phyloP scores from a whole-genome alignment of 2,888 invertebrate genomes.

The Chalcosyrphus nemorum region DNA sequence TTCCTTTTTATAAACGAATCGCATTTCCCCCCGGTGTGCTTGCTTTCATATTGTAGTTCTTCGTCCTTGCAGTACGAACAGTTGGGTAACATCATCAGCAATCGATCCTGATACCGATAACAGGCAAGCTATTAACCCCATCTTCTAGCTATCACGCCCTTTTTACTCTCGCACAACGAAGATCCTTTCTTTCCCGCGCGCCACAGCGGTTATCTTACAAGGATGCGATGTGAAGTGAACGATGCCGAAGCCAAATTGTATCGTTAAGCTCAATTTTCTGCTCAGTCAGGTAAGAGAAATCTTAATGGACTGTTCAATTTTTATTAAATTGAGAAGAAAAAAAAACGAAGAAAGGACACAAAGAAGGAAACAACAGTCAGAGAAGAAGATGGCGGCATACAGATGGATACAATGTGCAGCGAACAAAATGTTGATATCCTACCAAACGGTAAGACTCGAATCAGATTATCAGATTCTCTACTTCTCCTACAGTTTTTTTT shows the following conservation, averaged over 20 bases:
- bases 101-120: slow-evolving; percentile 69
- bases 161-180: background rate
- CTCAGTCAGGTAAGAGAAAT: slow-evolving; percentile 77
- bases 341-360: slow-evolving; percentile 1
- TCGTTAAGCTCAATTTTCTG: slow-evolving; percentile 73
- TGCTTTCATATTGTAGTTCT: slow-evolving; percentile 17
- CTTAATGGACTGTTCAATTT: slow-evolving; percentile 78
- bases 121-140: slow-evolving; percentile 68
- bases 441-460: slow-evolving; percentile 53
- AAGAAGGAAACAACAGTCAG: background rate
- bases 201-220: slow-evolving; percentile 38
- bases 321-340: slow-evolving; percentile 74
- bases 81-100: slow-evolving; percentile 32
- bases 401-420: background rate
- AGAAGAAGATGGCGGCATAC: background rate
- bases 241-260: slow-evolving; percentile 56
- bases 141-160: slow-evolving; percentile 31
- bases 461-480: slow-evolving; percentile 50
- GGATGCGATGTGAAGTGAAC: slow-evolving; percentile 44
- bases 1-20: slow-evolving; percentile 67
- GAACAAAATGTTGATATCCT: slow-evolving; percentile 56
- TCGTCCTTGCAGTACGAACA: slow-evolving; percentile 5
- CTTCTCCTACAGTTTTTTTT: background rate
- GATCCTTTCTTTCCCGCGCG: background rate
- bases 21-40: slow-evolving; percentile 32